Evolutionary conservation across 2,797 vertebrate genomes (phyloP).

Genomic region (Rhynchotus rufescens): DNA sequence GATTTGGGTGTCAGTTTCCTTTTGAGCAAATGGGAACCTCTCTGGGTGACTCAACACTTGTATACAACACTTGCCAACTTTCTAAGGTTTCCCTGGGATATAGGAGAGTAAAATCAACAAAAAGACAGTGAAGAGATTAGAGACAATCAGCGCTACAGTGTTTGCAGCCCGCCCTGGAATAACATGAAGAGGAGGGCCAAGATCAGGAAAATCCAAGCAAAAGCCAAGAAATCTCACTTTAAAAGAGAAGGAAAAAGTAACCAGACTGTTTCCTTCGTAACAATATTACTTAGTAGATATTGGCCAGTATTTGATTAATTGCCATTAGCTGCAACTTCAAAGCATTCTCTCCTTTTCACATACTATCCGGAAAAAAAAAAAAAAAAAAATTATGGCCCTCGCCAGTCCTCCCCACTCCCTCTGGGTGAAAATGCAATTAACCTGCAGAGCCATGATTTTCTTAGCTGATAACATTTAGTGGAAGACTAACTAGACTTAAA

Average conservation of each 20-base stretch:
- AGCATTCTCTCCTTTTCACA: not conserved
- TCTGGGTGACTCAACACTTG: not conserved
- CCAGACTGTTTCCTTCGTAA: slow-evolving; percentile 52
- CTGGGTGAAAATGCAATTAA: slow-evolving; percentile 23
- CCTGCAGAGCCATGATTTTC: slow-evolving; percentile 37
- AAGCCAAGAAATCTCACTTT: slow-evolving; percentile 23
- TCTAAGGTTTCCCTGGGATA: slow-evolving; percentile 9
- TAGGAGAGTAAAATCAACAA: not conserved
- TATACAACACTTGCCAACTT: not conserved
- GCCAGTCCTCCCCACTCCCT: not conserved
- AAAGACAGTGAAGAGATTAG: not conserved
- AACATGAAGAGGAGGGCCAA: not conserved
- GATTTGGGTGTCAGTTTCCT: not conserved
- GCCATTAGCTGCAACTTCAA: slow-evolving; percentile 9
- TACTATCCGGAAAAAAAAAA: not conserved
- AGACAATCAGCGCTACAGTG: not conserved
- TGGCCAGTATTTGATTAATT: slow-evolving; percentile 22
- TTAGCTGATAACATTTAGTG: slow-evolving; percentile 42
- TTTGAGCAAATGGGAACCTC: not conserved
- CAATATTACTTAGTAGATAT: slow-evolving; percentile 37
- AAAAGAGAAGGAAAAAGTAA: slow-evolving; percentile 48
- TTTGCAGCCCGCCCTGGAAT: slow-evolving; percentile 1
- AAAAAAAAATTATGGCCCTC: not conserved
- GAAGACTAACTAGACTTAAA: slow-evolving; percentile 67
- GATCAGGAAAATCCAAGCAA: not conserved